phyloP scores from a whole-genome alignment of 2,797 vertebrate genomes.

The Cottoperca gobio region DNA sequence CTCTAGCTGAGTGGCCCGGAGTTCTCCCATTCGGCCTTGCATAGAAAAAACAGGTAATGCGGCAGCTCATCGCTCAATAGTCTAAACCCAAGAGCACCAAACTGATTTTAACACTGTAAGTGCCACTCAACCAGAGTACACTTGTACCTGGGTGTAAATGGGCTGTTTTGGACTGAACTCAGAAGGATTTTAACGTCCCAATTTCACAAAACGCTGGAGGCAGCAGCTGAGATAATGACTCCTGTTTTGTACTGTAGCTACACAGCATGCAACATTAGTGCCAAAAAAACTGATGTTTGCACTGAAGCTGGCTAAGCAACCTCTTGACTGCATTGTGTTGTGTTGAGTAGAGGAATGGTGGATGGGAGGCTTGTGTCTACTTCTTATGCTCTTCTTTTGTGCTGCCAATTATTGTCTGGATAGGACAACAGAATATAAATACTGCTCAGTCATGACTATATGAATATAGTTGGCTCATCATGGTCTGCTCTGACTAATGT shows the following conservation, averaged over 20 bases:
- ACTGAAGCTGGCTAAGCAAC: not conserved
- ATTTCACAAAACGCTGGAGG: slow-evolving; percentile 30
- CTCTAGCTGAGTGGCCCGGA: slow-evolving; percentile 56
- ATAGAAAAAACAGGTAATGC: slow-evolving; percentile 46
- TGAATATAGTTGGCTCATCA: not conserved
- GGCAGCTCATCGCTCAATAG: slow-evolving; percentile 29
- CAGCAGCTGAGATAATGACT: slow-evolving; percentile 41
- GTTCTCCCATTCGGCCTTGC: slow-evolving; percentile 36
- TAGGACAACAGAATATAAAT: not conserved
- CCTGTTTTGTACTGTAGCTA: slow-evolving; percentile 23
- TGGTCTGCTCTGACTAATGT: not conserved
- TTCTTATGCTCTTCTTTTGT: not conserved
- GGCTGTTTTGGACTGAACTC: slow-evolving; percentile 31
- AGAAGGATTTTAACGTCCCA: slow-evolving; percentile 24
- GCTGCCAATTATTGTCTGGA: not conserved
- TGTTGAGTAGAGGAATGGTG: slow-evolving; percentile 11
- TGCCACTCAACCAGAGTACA: slow-evolving; percentile 29
- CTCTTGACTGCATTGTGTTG: not conserved
- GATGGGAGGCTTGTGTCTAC: not conserved
- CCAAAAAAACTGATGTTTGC: slow-evolving; percentile 6
- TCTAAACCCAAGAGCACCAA: slow-evolving; percentile 43
- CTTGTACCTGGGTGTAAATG: slow-evolving; percentile 44
- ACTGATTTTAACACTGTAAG: slow-evolving; percentile 45
- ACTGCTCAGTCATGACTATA: not conserved
- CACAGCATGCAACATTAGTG: slow-evolving; percentile 14